Percentiles rank a stretch among this genome's conserved stretches.
phyloP scores from a whole-genome alignment of 2,113 vertebrate genomes.

The Oreocharis arfaki region DNA sequence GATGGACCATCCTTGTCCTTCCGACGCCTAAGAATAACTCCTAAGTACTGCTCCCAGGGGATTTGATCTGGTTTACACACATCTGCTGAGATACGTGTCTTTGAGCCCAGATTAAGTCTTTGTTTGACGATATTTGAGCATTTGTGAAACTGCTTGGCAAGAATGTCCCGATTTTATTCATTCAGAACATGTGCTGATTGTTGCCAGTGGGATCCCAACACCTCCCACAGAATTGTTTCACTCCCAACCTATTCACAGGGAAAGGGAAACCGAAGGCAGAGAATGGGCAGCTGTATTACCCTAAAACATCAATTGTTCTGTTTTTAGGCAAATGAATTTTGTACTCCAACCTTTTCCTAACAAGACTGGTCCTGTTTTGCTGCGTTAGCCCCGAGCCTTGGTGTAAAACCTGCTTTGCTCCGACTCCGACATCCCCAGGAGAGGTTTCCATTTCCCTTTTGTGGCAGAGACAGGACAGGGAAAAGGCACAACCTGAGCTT shows the following conservation, averaged over 20 bases:
- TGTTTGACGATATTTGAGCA: constrained; percentile 47
- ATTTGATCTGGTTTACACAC: constrained; percentile 45
- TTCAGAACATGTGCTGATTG: constrained; percentile 23
- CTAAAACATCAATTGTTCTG: background rate
- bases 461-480: background rate
- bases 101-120: constrained; percentile 65
- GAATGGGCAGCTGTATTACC: background rate
- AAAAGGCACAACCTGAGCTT: background rate
- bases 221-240: background rate
- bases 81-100: constrained; percentile 67
- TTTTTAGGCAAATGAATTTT: background rate
- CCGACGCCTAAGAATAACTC: constrained; percentile 56
- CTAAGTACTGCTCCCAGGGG: constrained; percentile 45
- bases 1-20: constrained; percentile 68
- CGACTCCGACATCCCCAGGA: background rate
- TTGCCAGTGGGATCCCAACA: constrained; percentile 3
- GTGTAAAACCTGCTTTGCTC: background rate
- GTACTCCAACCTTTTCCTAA: background rate
- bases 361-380: background rate
- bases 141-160: constrained; percentile 55
- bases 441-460: background rate
- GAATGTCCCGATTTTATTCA: constrained; percentile 50
- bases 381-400: background rate
- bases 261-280: background rate
- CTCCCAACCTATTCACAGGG: background rate